Evolutionary conservation across 2,797 vertebrate species (phyloP), one percentile per base, ranked within the genome.

Genomic region (Botia kubotai): DNA sequence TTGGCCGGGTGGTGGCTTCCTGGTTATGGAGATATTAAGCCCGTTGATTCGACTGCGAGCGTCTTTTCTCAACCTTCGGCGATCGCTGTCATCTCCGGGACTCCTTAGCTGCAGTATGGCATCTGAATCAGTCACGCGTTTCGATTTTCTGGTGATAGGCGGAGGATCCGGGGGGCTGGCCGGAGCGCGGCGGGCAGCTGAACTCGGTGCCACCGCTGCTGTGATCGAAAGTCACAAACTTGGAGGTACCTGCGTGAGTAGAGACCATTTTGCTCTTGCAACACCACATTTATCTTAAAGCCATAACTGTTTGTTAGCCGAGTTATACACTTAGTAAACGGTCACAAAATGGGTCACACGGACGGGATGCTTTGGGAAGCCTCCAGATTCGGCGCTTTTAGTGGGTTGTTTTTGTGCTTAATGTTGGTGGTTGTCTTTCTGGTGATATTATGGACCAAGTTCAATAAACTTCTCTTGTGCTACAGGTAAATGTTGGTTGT

Each of bases 161-260:
- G 96, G 95, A 1, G 96, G 97, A 1, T 97, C 96, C 0, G 97
- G 97, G 0, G 97, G 97, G 10, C 89, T 97, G 87, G 97, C 96
- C 10, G 93, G 95, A 19, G 97, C 96, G 13, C 94, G 96, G 6
- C 92, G 95, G n/a, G 96, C 97, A 1, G 94, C 96, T 0, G 96
- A 98, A 87, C 92, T 97, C 29, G 97, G 97, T 0, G 96, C 95
- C 12, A 67, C 92, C 3, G 91, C 94, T 0, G 96, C 96, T 0
- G 91, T 98, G 77, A 94, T 98, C 90, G 97, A 98, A 90, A 95
- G 94, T 71, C 93, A 89, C 79, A 96, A 91, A 90, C 94, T 98
- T 78, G 97, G 96, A 70, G 97, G 97, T 89, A 98, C 97, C 87
- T 98, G 96, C 92, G 97, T 98, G 93, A 98, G 97, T 97, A 94